Percentiles rank a stretch among this genome's conserved stretches.
Evolutionary conservation across 2,113 vertebrate genomes (phyloP).

Genomic region (Odontesthes bonariensis): DNA sequence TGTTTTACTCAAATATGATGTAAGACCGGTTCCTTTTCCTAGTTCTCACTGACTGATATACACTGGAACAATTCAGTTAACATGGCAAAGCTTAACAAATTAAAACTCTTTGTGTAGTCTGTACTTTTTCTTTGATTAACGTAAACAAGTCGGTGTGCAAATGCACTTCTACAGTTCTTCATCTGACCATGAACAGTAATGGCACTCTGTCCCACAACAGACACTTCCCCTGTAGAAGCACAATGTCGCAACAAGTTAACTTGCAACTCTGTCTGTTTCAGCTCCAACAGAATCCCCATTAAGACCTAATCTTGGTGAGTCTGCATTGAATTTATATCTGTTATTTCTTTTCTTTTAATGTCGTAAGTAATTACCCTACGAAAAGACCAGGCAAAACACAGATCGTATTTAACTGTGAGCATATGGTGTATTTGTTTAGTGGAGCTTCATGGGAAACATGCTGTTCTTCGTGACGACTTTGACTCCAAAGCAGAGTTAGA

Average conservation of each 20-base stretch:
- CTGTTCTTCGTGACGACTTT: conserved; percentile 96
- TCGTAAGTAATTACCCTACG: neutral
- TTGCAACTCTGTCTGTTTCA: conserved; percentile 72
- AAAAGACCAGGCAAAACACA: conserved; percentile 1
- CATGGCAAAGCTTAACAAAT: neutral
- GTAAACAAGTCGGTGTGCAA: neutral
- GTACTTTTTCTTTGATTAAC: neutral
- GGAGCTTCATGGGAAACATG: conserved; percentile 91
- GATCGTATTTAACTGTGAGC: conserved; percentile 26
- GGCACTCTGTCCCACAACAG: neutral
- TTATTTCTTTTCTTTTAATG: conserved; percentile 4
- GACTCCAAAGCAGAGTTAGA: conserved; percentile 94
- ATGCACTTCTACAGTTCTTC: neutral
- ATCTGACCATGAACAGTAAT: neutral
- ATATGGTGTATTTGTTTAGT: conserved; percentile 79
- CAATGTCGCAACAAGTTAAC: neutral
- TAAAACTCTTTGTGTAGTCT: neutral
- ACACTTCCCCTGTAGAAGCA: neutral
- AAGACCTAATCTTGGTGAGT: conserved; percentile 91
- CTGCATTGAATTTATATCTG: neutral
- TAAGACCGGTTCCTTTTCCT: neutral
- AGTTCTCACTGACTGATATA: conserved; percentile 9
- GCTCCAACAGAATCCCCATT: conserved; percentile 92
- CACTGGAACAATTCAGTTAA: neutral
- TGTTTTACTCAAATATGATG: conserved; percentile 49